phyloP scores from a whole-genome alignment of 2,113 vertebrate species.

The Lanius collurio region DNA sequence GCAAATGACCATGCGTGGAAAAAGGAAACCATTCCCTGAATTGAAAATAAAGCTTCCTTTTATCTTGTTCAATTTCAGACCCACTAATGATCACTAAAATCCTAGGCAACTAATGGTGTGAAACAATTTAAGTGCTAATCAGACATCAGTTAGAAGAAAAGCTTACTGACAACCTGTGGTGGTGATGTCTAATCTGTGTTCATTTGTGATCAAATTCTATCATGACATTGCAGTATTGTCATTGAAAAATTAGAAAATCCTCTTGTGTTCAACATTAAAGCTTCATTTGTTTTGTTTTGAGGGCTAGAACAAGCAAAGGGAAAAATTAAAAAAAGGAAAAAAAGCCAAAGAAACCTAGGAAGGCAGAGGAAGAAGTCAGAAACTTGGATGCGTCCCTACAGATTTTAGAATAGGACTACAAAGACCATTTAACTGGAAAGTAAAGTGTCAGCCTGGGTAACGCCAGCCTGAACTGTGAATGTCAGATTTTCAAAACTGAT shows the following conservation, averaged over 20 bases:
- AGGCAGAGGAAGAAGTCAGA: background rate
- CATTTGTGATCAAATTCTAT: background rate
- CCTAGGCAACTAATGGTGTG: background rate
- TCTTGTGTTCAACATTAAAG: background rate
- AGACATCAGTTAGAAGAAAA: background rate
- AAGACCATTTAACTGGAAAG: background rate
- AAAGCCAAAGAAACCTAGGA: background rate
- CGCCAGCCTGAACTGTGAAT: background rate
- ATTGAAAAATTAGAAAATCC: background rate
- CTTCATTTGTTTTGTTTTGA: background rate
- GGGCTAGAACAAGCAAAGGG: background rate
- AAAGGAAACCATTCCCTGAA: background rate
- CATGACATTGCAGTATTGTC: background rate
- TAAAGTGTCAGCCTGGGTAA: background rate
- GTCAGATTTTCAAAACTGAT: background rate
- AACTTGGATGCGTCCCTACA: background rate
- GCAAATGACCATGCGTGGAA: background rate
- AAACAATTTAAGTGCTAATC: conserved; percentile 31
- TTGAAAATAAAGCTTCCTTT: conserved; percentile 1
- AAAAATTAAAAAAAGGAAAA: background rate
- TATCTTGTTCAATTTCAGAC: background rate
- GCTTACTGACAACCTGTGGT: background rate
- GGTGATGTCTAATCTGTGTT: background rate
- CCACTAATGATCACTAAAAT: background rate
- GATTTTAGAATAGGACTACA: background rate